phyloP scores from a whole-genome alignment of 2,113 vertebrate genomes.

The Nycticorax nycticorax region DNA sequence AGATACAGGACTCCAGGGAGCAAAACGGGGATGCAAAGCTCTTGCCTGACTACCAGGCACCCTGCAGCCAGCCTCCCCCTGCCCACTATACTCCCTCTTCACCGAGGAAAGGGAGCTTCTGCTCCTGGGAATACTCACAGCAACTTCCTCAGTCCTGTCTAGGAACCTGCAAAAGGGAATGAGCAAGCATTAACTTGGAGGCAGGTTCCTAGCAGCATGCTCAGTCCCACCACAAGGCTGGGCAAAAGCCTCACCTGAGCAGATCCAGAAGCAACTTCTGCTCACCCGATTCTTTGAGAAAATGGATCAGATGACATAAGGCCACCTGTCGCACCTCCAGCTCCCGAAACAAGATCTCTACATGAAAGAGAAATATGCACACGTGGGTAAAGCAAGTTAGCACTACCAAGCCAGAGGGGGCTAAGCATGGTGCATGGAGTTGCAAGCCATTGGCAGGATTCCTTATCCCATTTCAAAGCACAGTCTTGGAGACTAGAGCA shows the following conservation, averaged over 20 bases:
- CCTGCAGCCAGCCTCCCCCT: background rate
- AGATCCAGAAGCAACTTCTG: slow-evolving; percentile 89
- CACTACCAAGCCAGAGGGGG: background rate
- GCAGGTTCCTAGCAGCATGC: background rate
- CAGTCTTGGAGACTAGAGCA: background rate
- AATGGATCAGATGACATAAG: slow-evolving; percentile 89
- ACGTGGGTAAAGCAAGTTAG: background rate
- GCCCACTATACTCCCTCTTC: background rate
- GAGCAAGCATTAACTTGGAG: background rate
- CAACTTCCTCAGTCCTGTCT: slow-evolving; percentile 88
- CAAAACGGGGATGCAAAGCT: background rate
- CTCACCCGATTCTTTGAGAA: slow-evolving; percentile 86
- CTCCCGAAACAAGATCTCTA: slow-evolving; percentile 91
- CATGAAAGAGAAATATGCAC: background rate
- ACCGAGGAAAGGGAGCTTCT: background rate
- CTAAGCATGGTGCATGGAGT: background rate
- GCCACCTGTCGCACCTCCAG: slow-evolving; percentile 87
- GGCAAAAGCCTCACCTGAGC: slow-evolving; percentile 78
- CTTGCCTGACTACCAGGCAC: background rate
- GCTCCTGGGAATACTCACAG: slow-evolving; percentile 79
- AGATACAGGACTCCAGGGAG: background rate
- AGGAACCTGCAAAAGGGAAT: slow-evolving; percentile 78
- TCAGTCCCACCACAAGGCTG: background rate
- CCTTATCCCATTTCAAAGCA: background rate
- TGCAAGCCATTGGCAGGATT: background rate